Percentiles rank a stretch among this genome's conserved stretches.
phyloP scores from a whole-genome alignment of 2,888 invertebrate genomes.

The Ferrisia virgata region DNA sequence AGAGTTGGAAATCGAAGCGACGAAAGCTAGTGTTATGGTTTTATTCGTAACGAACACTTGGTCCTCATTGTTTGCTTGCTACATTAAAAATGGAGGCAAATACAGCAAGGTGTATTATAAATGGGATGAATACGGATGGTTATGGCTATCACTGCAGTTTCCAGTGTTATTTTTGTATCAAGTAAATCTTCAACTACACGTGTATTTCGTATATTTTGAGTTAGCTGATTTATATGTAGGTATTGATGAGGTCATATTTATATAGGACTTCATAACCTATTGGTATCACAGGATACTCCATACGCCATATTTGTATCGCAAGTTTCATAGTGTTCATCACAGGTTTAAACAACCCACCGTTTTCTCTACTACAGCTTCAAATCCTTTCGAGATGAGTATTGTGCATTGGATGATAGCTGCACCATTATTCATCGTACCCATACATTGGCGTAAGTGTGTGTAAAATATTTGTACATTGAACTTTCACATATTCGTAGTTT shows the following conservation, averaged over 20 bases:
- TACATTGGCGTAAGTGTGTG: slow-evolving; percentile 64
- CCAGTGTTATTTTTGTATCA: slow-evolving; percentile 63
- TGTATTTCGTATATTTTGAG: neutral
- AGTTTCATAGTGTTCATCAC: slow-evolving; percentile 73
- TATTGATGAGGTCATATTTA: neutral
- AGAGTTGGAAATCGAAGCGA: slow-evolving; percentile 67
- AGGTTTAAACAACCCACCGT: slow-evolving; percentile 73
- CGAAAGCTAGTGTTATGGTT: slow-evolving; percentile 62
- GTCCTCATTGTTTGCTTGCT: slow-evolving; percentile 64
- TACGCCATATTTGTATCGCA: slow-evolving; percentile 65
- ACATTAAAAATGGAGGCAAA: slow-evolving; percentile 66
- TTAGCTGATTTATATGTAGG: neutral
- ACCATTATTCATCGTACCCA: slow-evolving; percentile 63
- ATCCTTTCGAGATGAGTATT: slow-evolving; percentile 66
- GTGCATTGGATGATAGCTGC: slow-evolving; percentile 62
- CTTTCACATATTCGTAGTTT: neutral
- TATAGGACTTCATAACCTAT: slow-evolving; percentile 65
- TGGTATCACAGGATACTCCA: slow-evolving; percentile 67
- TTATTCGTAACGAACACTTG: slow-evolving; percentile 59
- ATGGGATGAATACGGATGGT: slow-evolving; percentile 63
- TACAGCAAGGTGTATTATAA: slow-evolving; percentile 63
- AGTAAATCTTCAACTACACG: slow-evolving; percentile 54
- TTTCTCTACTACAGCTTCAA: slow-evolving; percentile 72
- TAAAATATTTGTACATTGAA: neutral
- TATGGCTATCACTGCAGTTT: slow-evolving; percentile 65